phyloP scores from a whole-genome alignment of 2,797 vertebrate genomes.

The Varecia variegata region DNA sequence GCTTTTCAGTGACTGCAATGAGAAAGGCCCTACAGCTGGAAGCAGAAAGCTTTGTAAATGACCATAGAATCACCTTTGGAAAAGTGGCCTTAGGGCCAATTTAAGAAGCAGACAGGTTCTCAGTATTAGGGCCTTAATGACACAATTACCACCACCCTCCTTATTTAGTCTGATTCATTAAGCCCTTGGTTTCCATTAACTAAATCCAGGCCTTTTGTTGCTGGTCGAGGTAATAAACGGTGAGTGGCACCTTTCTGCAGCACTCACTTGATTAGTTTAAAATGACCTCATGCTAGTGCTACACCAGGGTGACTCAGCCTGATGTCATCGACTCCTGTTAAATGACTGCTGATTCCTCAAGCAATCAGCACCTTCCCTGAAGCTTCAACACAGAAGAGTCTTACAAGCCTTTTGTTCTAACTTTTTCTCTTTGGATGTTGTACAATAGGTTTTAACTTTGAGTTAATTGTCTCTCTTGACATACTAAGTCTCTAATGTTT shows the following conservation, averaged over 20 bases:
- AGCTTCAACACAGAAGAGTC: not conserved
- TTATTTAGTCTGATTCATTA: slow-evolving; percentile 51
- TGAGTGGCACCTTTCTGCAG: slow-evolving; percentile 68
- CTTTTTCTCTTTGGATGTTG: not conserved
- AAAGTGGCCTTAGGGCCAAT: slow-evolving; percentile 53
- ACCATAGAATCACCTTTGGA: slow-evolving; percentile 40
- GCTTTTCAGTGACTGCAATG: not conserved
- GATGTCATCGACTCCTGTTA: slow-evolving; percentile 56
- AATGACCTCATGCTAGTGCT: slow-evolving; percentile 66
- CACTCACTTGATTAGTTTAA: slow-evolving; percentile 51
- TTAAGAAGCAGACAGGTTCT: slow-evolving; percentile 25
- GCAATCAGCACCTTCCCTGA: slow-evolving; percentile 39
- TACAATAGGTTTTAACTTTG: not conserved
- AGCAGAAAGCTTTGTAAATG: slow-evolving; percentile 47
- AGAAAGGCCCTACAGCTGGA: slow-evolving; percentile 5
- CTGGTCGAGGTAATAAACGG: slow-evolving; percentile 36
- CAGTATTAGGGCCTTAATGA: slow-evolving; percentile 5
- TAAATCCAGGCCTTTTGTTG: slow-evolving; percentile 54
- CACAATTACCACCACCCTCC: slow-evolving; percentile 15
- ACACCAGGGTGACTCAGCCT: slow-evolving; percentile 7
- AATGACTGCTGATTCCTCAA: not conserved
- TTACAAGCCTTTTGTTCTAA: slow-evolving; percentile 42
- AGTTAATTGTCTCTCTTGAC: slow-evolving; percentile 41
- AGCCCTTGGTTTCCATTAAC: slow-evolving; percentile 3
- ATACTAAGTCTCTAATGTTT: slow-evolving; percentile 20